These are phyloP conservation scores for Laodelphax striatellus DNA, from an alignment of 1,140 invertebrate genomes.

Conservation along the genomic window DNA sequence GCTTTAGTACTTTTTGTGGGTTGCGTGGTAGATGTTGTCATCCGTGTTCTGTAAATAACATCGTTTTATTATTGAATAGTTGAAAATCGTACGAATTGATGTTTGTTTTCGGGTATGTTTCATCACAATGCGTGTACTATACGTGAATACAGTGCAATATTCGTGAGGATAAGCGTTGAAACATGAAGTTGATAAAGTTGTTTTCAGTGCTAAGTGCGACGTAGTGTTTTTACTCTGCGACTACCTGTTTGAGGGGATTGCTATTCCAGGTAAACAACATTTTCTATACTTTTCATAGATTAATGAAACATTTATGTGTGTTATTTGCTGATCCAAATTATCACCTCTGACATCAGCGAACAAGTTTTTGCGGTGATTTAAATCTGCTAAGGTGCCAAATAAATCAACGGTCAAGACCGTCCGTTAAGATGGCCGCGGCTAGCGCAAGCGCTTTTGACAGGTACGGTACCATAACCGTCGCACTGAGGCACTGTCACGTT, in stretches of 20 bases:
- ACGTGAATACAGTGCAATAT: constrained; percentile 3
- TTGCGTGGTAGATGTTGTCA: too few species aligned
- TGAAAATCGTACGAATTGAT: too few species aligned
- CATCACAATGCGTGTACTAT: too few species aligned
- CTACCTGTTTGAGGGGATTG: constrained; percentile 14
- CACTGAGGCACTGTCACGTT: too few species aligned
- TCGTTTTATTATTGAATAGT: too few species aligned
- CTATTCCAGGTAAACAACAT: constrained; percentile 11
- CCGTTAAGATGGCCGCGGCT: too few species aligned
- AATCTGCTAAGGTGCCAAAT: background rate
- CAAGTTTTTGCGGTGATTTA: background rate
- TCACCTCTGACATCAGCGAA: background rate
- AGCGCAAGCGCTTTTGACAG: too few species aligned
- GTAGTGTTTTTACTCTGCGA: constrained; percentile 15
- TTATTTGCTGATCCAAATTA: background rate
- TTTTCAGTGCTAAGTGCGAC: constrained; percentile 12
- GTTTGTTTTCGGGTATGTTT: too few species aligned
- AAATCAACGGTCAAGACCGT: too few species aligned
- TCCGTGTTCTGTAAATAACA: too few species aligned
- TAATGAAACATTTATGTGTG: background rate
- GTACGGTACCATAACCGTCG: too few species aligned
- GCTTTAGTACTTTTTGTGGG: too few species aligned
- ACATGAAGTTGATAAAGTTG: constrained; percentile 14
- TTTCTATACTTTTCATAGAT: background rate
- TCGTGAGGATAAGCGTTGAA: background rate